Evolutionary conservation across 1,140 invertebrate genomes (phyloP).

Genomic region (Antheraea pernyi): DNA sequence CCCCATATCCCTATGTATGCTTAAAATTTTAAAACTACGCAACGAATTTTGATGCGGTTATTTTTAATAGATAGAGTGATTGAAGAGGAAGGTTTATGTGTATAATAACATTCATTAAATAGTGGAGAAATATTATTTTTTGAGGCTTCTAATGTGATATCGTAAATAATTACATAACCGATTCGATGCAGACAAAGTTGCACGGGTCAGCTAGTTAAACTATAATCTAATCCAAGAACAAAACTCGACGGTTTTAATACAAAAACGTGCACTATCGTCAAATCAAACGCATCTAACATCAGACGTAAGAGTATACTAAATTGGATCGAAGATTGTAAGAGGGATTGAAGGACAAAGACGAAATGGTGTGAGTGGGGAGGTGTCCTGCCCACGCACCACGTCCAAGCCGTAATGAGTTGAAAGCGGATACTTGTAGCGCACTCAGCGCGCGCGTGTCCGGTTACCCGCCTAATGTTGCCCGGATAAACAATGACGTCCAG

Average conservation of each 20-base stretch:
- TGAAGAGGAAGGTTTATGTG: too few relatives aligned
- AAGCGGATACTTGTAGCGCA: constrained; percentile 79
- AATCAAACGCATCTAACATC: constrained; percentile 47
- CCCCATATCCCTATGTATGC: too few relatives aligned
- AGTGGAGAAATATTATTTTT: too few relatives aligned
- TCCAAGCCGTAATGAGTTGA: constrained; percentile 77
- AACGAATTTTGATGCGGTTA: too few relatives aligned
- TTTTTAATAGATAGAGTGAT: too few relatives aligned
- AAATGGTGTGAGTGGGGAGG: constrained; percentile 41
- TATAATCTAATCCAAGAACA: not conserved
- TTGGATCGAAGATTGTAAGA: constrained; percentile 72
- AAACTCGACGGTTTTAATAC: not conserved
- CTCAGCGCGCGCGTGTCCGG: constrained; percentile 75
- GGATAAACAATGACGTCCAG: constrained; percentile 78
- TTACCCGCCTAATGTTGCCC: constrained; percentile 77
- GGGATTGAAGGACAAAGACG: constrained; percentile 73
- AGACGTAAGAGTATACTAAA: constrained; percentile 63
- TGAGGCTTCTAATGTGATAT: too few relatives aligned
- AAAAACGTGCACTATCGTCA: constrained; percentile 32
- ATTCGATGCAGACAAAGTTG: too few relatives aligned
- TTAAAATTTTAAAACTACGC: too few relatives aligned
- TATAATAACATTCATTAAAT: too few relatives aligned
- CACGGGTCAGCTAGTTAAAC: too few relatives aligned
- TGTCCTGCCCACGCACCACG: constrained; percentile 68
- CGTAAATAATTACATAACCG: too few relatives aligned